Percentiles rank a stretch among this genome's conserved stretches.
phyloP scores from a whole-genome alignment of 2,888 invertebrate genomes.

The Ametastegia equiseti region DNA sequence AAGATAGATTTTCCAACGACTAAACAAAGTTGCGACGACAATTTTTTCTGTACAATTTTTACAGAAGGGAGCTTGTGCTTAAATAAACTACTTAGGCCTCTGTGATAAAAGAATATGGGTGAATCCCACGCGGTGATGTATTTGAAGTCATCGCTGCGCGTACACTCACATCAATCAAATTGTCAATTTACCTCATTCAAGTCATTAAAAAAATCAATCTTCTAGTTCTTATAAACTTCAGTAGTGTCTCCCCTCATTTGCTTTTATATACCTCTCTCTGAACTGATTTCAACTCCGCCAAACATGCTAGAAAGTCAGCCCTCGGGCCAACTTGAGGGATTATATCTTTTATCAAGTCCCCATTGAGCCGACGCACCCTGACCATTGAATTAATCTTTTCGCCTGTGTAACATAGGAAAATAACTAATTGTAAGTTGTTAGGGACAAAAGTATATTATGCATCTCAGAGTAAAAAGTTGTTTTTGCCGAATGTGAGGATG shows the following conservation, averaged over 20 bases:
- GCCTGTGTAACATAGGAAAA: constrained; percentile 4
- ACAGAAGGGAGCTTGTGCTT: background rate
- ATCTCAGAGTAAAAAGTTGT: background rate
- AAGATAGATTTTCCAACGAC: background rate
- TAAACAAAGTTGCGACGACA: background rate
- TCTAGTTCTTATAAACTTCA: background rate
- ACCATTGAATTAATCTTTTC: constrained; percentile 21
- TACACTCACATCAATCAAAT: background rate
- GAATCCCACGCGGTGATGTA: background rate
- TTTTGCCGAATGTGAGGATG: background rate
- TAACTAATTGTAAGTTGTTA: constrained; percentile 18
- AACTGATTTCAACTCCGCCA: background rate
- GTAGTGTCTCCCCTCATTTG: background rate
- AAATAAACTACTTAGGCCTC: background rate
- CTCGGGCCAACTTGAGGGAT: constrained; percentile 12
- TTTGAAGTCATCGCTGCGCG: constrained; percentile 8
- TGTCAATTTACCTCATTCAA: background rate
- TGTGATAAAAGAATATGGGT: background rate
- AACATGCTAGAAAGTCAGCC: constrained; percentile 25
- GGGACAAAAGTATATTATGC: background rate
- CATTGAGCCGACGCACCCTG: constrained; percentile 19
- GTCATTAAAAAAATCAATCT: background rate
- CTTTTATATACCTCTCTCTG: constrained; percentile 4
- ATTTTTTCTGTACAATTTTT: background rate
- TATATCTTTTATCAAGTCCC: constrained; percentile 12